These are phyloP conservation scores for Gobiocypris rarus DNA, from an alignment of 2,113 vertebrate genomes.

Conservation along the genomic window DNA sequence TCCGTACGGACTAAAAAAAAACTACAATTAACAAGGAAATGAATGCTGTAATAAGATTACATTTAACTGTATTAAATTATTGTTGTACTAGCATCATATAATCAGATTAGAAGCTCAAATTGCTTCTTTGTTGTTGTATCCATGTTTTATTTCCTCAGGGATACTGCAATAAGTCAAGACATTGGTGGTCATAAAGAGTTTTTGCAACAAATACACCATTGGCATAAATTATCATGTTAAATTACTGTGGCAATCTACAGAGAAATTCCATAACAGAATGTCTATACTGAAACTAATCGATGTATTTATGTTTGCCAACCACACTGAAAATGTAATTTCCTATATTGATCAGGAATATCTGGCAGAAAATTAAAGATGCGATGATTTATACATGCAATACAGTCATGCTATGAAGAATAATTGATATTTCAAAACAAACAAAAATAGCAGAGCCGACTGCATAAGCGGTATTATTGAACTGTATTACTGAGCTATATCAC, in stretches of 20 bases:
- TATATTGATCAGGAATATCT: not conserved
- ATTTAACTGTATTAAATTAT: not conserved
- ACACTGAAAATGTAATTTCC: not conserved
- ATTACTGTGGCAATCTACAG: not conserved
- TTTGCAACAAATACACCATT: not conserved
- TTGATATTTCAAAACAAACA: not conserved
- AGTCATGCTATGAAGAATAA: not conserved
- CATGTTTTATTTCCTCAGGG: not conserved
- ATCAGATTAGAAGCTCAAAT: not conserved
- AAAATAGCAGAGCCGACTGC: not conserved
- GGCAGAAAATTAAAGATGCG: not conserved
- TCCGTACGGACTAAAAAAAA: not conserved
- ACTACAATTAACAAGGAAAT: not conserved
- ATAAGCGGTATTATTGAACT: not conserved
- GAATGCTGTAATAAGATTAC: not conserved
- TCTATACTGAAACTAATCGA: not conserved
- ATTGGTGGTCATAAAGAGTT: not conserved
- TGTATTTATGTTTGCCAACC: not conserved
- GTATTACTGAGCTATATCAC: constrained; percentile 31
- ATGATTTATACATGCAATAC: not conserved
- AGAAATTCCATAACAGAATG: not conserved
- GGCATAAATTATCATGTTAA: not conserved
- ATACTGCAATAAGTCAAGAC: not conserved
- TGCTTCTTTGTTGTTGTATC: not conserved
- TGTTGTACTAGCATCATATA: not conserved